Conservation (phyloP, 2,113 vertebrate species). For the Baryphthengus martii region DNA sequence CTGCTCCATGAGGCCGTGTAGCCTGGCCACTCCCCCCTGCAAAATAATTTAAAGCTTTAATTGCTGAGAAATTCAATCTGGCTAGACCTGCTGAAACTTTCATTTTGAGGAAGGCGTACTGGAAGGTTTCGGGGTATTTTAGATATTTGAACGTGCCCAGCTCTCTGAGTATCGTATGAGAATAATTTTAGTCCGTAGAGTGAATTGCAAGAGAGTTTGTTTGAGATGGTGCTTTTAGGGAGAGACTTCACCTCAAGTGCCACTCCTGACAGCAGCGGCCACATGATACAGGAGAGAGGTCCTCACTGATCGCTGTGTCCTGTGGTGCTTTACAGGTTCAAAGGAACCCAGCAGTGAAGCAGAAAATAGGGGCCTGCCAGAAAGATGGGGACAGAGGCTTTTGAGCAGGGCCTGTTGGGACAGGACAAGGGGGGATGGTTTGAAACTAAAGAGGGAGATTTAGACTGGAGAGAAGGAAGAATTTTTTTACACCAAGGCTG, state of each 20-base stretch:
- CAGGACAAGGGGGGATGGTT: not conserved
- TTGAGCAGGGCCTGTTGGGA: not conserved
- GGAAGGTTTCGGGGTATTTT: not conserved
- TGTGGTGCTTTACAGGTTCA: not conserved
- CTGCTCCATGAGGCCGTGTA: not conserved
- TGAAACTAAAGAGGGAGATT: not conserved
- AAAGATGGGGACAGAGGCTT: not conserved
- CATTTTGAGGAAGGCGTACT: not conserved
- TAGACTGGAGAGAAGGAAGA: not conserved
- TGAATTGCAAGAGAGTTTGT: not conserved
- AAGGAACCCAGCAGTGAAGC: not conserved
- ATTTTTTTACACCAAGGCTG: not conserved
- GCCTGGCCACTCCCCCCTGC: not conserved
- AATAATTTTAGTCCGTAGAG: not conserved
- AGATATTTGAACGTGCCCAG: not conserved
- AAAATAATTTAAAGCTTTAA: not conserved
- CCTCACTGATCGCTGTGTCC: not conserved
- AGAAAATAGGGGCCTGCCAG: not conserved
- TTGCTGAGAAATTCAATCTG: not conserved
- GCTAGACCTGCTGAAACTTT: not conserved
- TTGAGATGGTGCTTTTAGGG: not conserved
- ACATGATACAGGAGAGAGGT: not conserved
- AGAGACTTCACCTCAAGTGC: not conserved
- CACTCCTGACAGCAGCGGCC: rapidly evolving
- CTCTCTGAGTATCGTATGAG: not conserved